Percentiles rank a stretch among this genome's conserved stretches.
Conservation (phyloP, 2,113 vertebrate genomes). For the Hucho hucho region DNA sequence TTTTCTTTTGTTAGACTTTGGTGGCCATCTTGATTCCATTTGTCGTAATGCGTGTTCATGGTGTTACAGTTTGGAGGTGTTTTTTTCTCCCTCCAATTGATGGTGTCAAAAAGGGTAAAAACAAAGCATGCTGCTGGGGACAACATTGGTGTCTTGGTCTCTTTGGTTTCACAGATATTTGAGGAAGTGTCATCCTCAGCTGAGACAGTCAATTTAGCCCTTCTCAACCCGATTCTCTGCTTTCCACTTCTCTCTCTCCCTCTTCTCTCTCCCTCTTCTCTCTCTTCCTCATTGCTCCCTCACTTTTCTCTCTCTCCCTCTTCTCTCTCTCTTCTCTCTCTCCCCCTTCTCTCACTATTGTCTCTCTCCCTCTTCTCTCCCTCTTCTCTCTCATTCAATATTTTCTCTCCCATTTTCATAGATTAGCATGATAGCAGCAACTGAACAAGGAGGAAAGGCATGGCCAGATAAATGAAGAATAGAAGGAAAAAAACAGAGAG, state of each 20-base stretch:
- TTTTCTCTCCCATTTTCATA: conserved; percentile 9
- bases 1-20: neutral
- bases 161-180: conserved; percentile 48
- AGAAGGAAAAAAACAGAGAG: conserved; percentile 19
- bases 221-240: conserved; percentile 17
- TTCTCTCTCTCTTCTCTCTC: conserved; percentile 10
- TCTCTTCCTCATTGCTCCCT: neutral
- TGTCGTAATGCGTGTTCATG: too few species aligned
- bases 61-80: too few species aligned
- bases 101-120: too few species aligned
- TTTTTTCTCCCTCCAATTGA: too few species aligned
- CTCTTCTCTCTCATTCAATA: neutral
- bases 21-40: too few species aligned
- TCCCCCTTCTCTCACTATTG: neutral
- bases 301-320: conserved; percentile 11
- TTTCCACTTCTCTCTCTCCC: conserved; percentile 20
- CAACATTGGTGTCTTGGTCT: conserved; percentile 36
- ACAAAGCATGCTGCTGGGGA: too few species aligned
- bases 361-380: neutral
- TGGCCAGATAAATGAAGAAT: conserved; percentile 33
- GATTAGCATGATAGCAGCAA: neutral
- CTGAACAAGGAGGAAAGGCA: conserved; percentile 1
- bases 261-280: neutral
- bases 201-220: conserved; percentile 51
- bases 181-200: conserved; percentile 45